Base-by-base conservation (phyloP, 2,113 vertebrate species). In the Cebus imitator region DNA sequence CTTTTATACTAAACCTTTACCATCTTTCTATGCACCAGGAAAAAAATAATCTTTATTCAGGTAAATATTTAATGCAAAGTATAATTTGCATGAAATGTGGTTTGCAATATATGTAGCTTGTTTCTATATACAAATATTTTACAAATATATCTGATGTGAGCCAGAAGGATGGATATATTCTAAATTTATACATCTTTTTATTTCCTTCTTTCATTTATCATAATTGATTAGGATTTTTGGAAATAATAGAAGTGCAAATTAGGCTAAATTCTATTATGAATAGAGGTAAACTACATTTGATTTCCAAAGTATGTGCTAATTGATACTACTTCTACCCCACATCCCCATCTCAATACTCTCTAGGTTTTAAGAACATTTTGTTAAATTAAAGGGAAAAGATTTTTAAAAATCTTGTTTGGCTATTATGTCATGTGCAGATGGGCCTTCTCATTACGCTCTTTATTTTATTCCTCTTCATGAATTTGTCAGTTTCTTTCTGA, bases 381-480 rank as follows among this genome's bases (percentile, higher is more conserved):
- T 95, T 97, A 96, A 96, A 92, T 97, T 94, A 83, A 94, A 92
- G 72, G 85, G 37, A 91, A 98, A 97, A 91, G 70, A 95, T 92
- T 92, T 87, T 97, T 48, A 97, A 97, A 97, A 95, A 91, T 93
- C 89, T 82, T 95, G 90, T 87, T 97, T 97, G 96, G 90, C 96
- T 97, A 92, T 98, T 97, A 96, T 97, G 96, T 97, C 96, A 96
- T 88, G 95, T 90, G 90, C 97, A 97, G 97, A 96, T 97, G 96
- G 97, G 95, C 72, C 90, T 97, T 90, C 94, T 97, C 92, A 92
- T 97, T 95, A 97, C 68, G 43, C 70, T 95, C 68, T 97, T 92
- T 97, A 95, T 97, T 96, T 96, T 94, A 96, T 97, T 97, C 95
- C 57, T 95, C 68, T 96, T 97, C 78, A 92, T 97, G 97, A 97